Conservation (phyloP, 2,888 invertebrate genomes). For the Penaeus monodon region DNA sequence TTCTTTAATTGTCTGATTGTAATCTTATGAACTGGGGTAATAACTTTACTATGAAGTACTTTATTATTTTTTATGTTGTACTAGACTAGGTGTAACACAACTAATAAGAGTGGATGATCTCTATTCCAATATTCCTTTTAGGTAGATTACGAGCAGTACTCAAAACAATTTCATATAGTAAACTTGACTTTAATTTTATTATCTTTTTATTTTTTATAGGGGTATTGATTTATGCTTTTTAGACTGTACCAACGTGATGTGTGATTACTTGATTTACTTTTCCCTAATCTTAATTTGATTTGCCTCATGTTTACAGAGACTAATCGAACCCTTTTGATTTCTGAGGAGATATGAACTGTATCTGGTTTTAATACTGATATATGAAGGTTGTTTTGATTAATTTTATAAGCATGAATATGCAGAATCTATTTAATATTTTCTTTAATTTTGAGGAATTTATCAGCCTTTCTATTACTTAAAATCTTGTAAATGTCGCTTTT, state of each 20-base stretch:
- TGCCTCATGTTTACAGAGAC: conserved; percentile 77
- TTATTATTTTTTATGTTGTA: too few relatives aligned
- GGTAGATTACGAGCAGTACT: too few relatives aligned
- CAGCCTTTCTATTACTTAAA: conserved; percentile 74
- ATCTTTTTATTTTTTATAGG: neutral
- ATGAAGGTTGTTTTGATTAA: conserved; percentile 79
- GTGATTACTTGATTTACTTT: conserved; percentile 74
- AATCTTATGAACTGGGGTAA: too few relatives aligned
- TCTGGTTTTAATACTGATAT: conserved; percentile 85
- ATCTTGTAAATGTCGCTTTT: conserved; percentile 74
- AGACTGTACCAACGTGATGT: neutral
- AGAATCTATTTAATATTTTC: conserved; percentile 78
- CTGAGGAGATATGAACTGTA: conserved; percentile 85
- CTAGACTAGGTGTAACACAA: too few relatives aligned
- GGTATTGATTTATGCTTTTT: neutral
- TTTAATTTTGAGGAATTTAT: conserved; percentile 74
- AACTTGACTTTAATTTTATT: neutral
- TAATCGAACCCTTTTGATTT: conserved; percentile 79
- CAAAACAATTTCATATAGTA: too few relatives aligned
- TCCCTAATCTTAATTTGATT: conserved; percentile 75
- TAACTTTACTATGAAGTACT: too few relatives aligned
- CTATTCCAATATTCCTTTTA: too few relatives aligned
- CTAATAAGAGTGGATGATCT: conserved; percentile 78
- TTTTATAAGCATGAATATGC: conserved; percentile 81
- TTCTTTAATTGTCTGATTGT: conserved; percentile 65